Evolutionary conservation across 2,888 invertebrate species (phyloP).

Genomic region (Endomychus coccineus): DNA sequence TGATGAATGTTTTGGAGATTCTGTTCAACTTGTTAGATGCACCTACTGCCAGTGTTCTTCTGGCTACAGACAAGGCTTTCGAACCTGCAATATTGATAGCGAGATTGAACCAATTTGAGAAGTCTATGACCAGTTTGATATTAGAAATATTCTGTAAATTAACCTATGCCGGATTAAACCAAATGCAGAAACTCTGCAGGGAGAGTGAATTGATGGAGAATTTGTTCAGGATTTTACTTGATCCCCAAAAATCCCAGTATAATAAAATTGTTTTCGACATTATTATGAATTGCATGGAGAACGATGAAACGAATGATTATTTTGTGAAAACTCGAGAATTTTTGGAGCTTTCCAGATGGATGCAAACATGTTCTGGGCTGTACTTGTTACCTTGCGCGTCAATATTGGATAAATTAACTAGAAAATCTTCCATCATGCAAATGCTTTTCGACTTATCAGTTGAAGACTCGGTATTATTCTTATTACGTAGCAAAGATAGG

Average conservation of each 20-base stretch:
- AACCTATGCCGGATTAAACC: constrained; percentile 25
- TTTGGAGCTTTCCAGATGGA: constrained; percentile 31
- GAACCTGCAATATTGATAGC: constrained; percentile 21
- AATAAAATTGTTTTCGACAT: constrained; percentile 26
- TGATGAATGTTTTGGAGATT: constrained; percentile 25
- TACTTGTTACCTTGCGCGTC: constrained; percentile 22
- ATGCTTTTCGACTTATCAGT: constrained; percentile 32
- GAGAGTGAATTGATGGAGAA: constrained; percentile 27
- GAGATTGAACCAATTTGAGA: constrained; percentile 20
- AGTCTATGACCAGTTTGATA: constrained; percentile 19
- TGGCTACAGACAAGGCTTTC: constrained; percentile 26
- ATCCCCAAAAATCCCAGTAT: constrained; percentile 17
- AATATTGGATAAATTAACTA: constrained; percentile 28
- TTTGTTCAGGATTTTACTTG: constrained; percentile 28
- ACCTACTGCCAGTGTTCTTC: constrained; percentile 23
- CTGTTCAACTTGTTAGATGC: constrained; percentile 27
- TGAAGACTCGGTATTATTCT: constrained; percentile 31
- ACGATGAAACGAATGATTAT: constrained; percentile 27
- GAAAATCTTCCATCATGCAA: constrained; percentile 28
- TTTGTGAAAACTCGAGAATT: constrained; percentile 33
- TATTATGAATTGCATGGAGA: constrained; percentile 29
- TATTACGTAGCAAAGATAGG: constrained; percentile 28
- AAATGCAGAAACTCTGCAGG: constrained; percentile 26
- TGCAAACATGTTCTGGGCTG: constrained; percentile 26
- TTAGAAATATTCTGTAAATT: constrained; percentile 27